Base-by-base conservation (phyloP, 2,888 invertebrate species). In the Operophtera brumata region DNA sequence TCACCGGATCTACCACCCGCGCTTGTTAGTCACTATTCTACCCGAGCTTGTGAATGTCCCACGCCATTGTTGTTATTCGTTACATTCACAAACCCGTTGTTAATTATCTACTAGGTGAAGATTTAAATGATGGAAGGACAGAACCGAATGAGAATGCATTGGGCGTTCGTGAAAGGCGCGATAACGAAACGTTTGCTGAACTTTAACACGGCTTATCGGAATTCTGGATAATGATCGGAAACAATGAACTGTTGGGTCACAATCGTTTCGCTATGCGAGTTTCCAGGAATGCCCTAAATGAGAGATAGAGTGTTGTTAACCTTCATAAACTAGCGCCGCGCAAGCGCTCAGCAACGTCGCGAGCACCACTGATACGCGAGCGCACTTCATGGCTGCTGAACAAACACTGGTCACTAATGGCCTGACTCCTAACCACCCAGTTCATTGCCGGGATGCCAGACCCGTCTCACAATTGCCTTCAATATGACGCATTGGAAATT, bases 1-100 rank as follows among this genome's bases (percentile, higher is more conserved):
- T 81, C 78, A 80, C 91, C 60, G 92, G 93, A 84, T 92, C 94
- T 94, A 65, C 79, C 79, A 77, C 73, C 82, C 77, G 72, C 59
- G 39, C 40, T 61, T 64, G 71, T 75, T 75, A 75, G 76, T 64
- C 50, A 54, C 59, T 59, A 65, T 52, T 64, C 57, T 66, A 55
- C 62, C 2, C 52, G 74, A 70, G 67, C 67, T 72, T 66, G 54
- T 70, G 73, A 70, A 74, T 69, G 74, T 64, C 53, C 61, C 57
- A 54, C 59, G 37, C 54, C 13, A 46, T 47, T 53, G 28, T 44
- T 50, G 52, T 57, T 61, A 63, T 59, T 37, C 48, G 62, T 66
- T 39, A 67, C 77, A 75, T 78, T 78, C 78, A 75, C 66, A 73
- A 74, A 75, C 77, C 71, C 79, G 65, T 55, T 69, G 78, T 80